These are phyloP conservation scores for Ciconia nigra DNA, from an alignment of 2,797 vertebrate species.

Conservation along the genomic window DNA sequence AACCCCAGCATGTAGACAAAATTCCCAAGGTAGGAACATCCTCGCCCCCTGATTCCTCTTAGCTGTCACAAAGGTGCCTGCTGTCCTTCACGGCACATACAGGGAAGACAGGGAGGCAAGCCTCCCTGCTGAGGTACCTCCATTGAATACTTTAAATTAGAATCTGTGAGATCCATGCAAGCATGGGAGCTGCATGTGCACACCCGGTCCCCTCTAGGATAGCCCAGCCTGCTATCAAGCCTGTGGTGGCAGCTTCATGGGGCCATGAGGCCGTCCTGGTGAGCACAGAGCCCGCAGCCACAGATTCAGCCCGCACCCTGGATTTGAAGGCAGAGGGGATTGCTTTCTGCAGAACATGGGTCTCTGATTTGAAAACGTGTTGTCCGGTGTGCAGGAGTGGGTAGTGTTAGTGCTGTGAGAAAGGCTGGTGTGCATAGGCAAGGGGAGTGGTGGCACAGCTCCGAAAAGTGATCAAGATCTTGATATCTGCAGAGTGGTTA, in stretches of 20 bases:
- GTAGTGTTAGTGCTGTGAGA: neutral
- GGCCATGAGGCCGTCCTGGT: rapidly evolving
- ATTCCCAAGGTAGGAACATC: neutral
- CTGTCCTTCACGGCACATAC: neutral
- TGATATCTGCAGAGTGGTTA: neutral
- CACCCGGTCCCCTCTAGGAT: neutral
- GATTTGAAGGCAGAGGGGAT: neutral
- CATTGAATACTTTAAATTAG: neutral
- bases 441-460: neutral
- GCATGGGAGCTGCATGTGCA: neutral
- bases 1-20: neutral
- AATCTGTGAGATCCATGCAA: neutral
- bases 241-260: neutral
- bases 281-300: neutral
- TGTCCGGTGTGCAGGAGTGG: neutral
- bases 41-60: neutral
- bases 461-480: neutral
- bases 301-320: neutral
- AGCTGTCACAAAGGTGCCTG: neutral
- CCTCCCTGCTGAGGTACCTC: neutral
- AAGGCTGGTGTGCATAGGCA: neutral
- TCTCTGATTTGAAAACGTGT: neutral
- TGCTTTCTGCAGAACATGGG: neutral
- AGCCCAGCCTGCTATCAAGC: neutral
- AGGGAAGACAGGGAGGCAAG: neutral